Conservation (phyloP, 2,888 invertebrate species). For the Carpatolechia fugitivella region DNA sequence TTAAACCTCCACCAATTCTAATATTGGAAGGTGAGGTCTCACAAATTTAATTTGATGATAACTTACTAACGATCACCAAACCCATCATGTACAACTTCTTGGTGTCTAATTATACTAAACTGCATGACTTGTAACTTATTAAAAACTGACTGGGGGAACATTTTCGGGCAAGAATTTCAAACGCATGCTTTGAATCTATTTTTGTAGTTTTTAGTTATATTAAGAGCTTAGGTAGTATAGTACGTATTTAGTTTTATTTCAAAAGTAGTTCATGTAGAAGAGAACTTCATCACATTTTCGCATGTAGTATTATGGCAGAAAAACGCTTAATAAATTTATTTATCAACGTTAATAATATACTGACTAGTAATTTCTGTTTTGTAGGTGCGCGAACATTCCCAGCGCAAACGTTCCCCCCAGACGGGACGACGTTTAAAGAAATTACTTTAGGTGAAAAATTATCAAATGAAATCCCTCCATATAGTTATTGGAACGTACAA, state of each 20-base stretch:
- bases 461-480: constrained; percentile 93
- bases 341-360: background rate
- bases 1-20: constrained; percentile 83
- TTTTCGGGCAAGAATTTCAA: constrained; percentile 31
- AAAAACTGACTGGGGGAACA: constrained; percentile 25
- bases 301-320: constrained; percentile 36
- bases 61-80: constrained; percentile 66
- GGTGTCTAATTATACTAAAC: constrained; percentile 55
- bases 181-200: constrained; percentile 43
- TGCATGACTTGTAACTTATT: constrained; percentile 39
- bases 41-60: constrained; percentile 56
- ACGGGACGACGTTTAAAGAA: constrained; percentile 95
- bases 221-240: background rate
- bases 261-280: too few species aligned
- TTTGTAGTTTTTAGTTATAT: constrained; percentile 13
- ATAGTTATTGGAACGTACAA: constrained; percentile 98
- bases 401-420: constrained; percentile 94
- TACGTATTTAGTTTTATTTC: background rate
- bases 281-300: constrained; percentile 52
- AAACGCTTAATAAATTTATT: constrained; percentile 13
- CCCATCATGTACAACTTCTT: constrained; percentile 40
- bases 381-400: constrained; percentile 93
- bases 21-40: constrained; percentile 90
- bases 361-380: constrained; percentile 30
- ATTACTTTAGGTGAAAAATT: constrained; percentile 92